Base-by-base conservation (phyloP, 2,113 vertebrate species). In the Leptodactylus fuscus region DNA sequence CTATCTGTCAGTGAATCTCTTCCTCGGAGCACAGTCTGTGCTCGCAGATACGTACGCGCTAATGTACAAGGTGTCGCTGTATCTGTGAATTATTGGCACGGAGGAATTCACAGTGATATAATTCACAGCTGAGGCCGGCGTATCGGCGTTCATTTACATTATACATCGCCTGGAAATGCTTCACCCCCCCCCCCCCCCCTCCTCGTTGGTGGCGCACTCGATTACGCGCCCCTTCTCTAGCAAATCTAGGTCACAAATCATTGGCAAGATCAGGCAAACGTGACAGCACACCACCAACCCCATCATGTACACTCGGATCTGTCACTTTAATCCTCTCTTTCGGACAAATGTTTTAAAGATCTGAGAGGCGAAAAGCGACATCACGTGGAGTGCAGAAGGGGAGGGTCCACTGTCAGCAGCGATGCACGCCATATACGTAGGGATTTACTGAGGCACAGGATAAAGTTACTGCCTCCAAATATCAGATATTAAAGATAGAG, bases 201-300 rank as follows among this genome's bases (percentile, higher is more conserved):
- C 4, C 29, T 34, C 13, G 15, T 16, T 16, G 8, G 11, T 4
- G 29, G 27, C 27, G 27, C 2, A 3, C 55, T 24, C 0, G 13
- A 8, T 24, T 12, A 10, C 58, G 12, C 10, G 2, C 4, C 24
- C 6, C 7, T 24, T 32, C 71, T 16, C 41, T 7, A 29, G 38
- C 29, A 8, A 58, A 79, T 79, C 51, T 79, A 58, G 76, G 76
- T 79, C 76, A 79, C 20, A 38, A n/a, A 79, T 58, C 51, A 41
- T 7, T 22, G 36, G 16, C 74, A 1, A 0, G 27, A 77, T 44
- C 13, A 7, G 69, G 38, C 18, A 16, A 12, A 75, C 9, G 3
- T 34, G 74, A 77, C 74, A 75, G 27, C 0, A 10, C 32, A 1
- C n/a, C 49, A 16, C 10, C 48, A 29, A 7, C 24, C 13, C 1